Evolutionary conservation across 2,113 vertebrate genomes (phyloP).

Genomic region (Oriolus oriolus): DNA sequence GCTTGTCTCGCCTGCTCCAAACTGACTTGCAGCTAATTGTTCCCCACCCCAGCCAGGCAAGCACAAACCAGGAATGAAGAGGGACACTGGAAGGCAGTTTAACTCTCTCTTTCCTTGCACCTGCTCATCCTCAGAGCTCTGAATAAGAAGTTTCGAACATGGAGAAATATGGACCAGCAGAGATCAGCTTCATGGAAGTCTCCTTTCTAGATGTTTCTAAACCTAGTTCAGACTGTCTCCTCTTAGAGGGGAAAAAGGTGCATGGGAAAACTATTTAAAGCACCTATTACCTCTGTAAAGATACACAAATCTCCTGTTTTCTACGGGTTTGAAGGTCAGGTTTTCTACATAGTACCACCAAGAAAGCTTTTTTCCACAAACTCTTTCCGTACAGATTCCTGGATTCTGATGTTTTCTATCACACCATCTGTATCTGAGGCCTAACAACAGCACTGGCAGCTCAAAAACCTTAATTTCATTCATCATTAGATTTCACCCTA

Average conservation of each 20-base stretch:
- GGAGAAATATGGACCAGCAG: not conserved
- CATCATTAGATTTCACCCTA: constrained; percentile 23
- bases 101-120: not conserved
- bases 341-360: not conserved
- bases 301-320: not conserved
- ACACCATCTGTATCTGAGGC: not conserved
- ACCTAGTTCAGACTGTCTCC: not conserved
- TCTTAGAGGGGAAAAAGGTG: not conserved
- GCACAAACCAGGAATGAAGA: not conserved
- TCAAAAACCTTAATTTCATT: constrained; percentile 10
- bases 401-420: not conserved
- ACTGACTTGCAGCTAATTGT: not conserved
- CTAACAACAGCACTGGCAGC: not conserved
- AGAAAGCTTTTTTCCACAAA: not conserved
- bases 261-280: not conserved
- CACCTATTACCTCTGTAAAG: not conserved
- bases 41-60: not conserved
- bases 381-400: not conserved
- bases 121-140: not conserved
- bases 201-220: not conserved
- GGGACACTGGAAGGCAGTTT: not conserved
- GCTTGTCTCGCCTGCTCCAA: not conserved
- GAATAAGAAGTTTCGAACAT: not conserved
- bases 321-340: not conserved
- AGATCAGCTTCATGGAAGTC: not conserved